Percentiles rank a stretch among this genome's conserved stretches.
Evolutionary conservation across 2,797 vertebrate species (phyloP).

Genomic region (Smutsia temminckii): DNA sequence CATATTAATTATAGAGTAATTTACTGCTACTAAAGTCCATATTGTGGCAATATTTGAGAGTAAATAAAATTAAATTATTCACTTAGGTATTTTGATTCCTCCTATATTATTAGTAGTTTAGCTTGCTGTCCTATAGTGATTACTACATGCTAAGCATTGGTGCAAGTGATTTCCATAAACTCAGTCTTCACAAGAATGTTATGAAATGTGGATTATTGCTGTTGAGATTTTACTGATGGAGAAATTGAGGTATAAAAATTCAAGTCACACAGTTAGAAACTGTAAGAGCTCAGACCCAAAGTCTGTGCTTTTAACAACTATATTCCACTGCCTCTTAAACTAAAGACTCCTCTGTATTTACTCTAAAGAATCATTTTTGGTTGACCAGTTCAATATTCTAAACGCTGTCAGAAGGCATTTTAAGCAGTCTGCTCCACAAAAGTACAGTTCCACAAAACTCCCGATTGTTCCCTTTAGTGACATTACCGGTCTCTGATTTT

Average conservation of each 20-base stretch:
- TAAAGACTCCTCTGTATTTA: background rate
- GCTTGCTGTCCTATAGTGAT: background rate
- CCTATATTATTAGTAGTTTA: background rate
- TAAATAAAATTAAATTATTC: background rate
- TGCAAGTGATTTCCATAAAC: background rate
- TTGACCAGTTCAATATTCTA: background rate
- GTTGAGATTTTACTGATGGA: background rate
- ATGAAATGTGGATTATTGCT: background rate
- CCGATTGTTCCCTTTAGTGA: background rate
- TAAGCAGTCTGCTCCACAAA: background rate
- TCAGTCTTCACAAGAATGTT: background rate
- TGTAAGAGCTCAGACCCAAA: background rate
- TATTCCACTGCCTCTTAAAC: background rate
- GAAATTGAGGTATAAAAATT: background rate
- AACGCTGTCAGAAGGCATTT: background rate
- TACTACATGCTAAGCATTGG: background rate
- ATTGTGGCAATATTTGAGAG: background rate
- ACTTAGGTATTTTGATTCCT: background rate
- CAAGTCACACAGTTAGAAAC: background rate
- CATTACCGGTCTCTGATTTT: background rate
- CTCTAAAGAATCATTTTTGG: background rate
- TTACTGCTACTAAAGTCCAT: background rate
- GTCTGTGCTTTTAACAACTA: background rate
- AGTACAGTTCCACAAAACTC: background rate
- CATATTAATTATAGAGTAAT: background rate